These are phyloP conservation scores for Pitangus sulphuratus DNA, from an alignment of 2,797 vertebrate genomes.

Conservation along the genomic window DNA sequence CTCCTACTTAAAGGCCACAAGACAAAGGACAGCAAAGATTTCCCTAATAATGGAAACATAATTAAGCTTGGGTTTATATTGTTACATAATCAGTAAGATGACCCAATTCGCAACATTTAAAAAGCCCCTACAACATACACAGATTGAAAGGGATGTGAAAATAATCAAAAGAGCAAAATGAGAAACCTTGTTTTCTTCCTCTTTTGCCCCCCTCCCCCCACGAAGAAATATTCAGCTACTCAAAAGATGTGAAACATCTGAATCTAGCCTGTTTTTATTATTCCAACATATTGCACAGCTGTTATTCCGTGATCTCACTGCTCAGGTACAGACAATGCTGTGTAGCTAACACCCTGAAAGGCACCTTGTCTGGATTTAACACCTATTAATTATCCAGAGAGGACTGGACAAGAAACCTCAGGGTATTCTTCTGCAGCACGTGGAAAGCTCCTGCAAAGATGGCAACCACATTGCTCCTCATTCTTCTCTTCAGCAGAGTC, in stretches of 20 bases:
- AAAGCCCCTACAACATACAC: not conserved
- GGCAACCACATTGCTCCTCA: not conserved
- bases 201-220: rapidly evolving
- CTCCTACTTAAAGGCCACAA: not conserved
- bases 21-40: not conserved
- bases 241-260: not conserved
- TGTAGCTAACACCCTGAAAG: not conserved
- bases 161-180: not conserved
- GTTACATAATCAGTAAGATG: not conserved
- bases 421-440: rapidly evolving
- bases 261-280: not conserved
- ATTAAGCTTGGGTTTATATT: not conserved
- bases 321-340: not conserved
- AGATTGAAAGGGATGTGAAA: not conserved
- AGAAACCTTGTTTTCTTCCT: not conserved
- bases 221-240: not conserved
- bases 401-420: not conserved
- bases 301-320: not conserved
- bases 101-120: rapidly evolving
- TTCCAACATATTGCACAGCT: not conserved
- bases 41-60: not conserved
- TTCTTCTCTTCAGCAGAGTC: not conserved
- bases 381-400: not conserved
- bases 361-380: not conserved
- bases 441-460: not conserved